Percentiles rank a stretch among this genome's conserved stretches.
Conservation (phyloP, 2,888 invertebrate genomes). For the Anoplius nigerrimus region DNA sequence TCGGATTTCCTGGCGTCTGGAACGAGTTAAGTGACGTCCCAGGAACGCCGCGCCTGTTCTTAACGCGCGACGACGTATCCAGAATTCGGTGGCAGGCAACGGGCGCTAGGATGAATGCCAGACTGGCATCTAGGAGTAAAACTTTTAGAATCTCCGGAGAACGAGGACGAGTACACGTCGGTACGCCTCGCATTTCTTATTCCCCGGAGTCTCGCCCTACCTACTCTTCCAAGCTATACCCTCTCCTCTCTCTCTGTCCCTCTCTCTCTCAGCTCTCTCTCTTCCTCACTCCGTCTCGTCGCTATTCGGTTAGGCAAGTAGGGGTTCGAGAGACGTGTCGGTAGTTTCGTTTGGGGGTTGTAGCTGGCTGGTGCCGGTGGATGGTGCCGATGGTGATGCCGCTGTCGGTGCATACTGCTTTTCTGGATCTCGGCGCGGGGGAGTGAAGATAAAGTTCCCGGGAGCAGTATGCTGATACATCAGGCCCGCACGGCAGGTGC, state of each 20-base stretch:
- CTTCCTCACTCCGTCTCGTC: background rate
- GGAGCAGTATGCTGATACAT: conserved; percentile 60
- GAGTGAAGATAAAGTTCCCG: conserved; percentile 58
- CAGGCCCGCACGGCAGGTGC: conserved; percentile 46
- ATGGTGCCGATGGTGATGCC: conserved; percentile 33
- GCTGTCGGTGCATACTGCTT: conserved; percentile 16
- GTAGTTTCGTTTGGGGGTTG: conserved; percentile 8
- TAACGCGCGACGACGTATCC: conserved; percentile 10
- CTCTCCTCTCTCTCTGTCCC: conserved; percentile 15
- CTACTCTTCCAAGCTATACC: conserved; percentile 2
- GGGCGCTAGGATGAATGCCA: conserved; percentile 35
- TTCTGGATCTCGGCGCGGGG: conserved; percentile 7
- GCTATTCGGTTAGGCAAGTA: conserved; percentile 18
- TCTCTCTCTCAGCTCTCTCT: background rate
- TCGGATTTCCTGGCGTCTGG: no score
- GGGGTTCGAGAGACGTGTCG: conserved; percentile 4
- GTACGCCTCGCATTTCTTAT: conserved; percentile 62
- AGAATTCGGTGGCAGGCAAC: conserved; percentile 17
- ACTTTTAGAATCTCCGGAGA: conserved; percentile 64
- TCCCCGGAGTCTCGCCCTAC: conserved; percentile 45
- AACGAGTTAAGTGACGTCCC: background rate
- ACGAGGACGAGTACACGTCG: conserved; percentile 53
- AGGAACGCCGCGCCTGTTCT: conserved; percentile 14
- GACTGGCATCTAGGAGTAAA: conserved; percentile 48
- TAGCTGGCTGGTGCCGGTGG: conserved; percentile 26